Conservation (phyloP, 2,113 vertebrate species). For the Triplophysa rosa region DNA sequence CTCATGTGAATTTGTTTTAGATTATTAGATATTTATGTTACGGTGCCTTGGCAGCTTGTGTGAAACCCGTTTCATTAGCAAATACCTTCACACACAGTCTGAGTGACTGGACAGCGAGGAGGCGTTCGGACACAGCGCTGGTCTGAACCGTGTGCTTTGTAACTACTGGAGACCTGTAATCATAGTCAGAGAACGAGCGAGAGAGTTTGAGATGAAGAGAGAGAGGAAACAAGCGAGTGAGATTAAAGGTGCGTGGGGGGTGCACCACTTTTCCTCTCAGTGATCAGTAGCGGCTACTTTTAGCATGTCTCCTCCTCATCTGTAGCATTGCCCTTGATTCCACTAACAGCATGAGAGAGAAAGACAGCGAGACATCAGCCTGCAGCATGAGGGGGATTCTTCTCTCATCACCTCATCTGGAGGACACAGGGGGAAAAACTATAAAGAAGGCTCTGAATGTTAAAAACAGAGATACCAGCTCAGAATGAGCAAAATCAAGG, state of each 20-base stretch:
- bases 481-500: slow-evolving; percentile 31
- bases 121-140: not conserved
- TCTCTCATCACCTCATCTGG: slow-evolving; percentile 24
- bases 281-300: slow-evolving; percentile 48
- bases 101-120: no score
- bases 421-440: slow-evolving; percentile 16
- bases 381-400: slow-evolving; percentile 12
- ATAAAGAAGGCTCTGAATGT: slow-evolving; percentile 27
- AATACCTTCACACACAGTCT: no score
- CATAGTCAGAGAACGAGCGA: slow-evolving; percentile 28
- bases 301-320: slow-evolving; percentile 48
- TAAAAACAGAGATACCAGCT: slow-evolving; percentile 5
- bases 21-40: no score
- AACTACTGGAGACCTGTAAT: slow-evolving; percentile 40
- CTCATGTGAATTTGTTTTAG: no score
- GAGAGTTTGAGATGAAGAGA: slow-evolving; percentile 9
- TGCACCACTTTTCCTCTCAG: slow-evolving; percentile 39
- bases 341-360: slow-evolving; percentile 35
- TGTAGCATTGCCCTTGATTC: slow-evolving; percentile 44
- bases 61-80: no score
- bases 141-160: slow-evolving; percentile 16
- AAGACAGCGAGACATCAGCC: slow-evolving; percentile 1
- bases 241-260: slow-evolving; percentile 7
- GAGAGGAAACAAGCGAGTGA: slow-evolving; percentile 17
- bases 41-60: no score